Base-by-base conservation (phyloP, 2,888 invertebrate genomes). In the Thera obeliscata region DNA sequence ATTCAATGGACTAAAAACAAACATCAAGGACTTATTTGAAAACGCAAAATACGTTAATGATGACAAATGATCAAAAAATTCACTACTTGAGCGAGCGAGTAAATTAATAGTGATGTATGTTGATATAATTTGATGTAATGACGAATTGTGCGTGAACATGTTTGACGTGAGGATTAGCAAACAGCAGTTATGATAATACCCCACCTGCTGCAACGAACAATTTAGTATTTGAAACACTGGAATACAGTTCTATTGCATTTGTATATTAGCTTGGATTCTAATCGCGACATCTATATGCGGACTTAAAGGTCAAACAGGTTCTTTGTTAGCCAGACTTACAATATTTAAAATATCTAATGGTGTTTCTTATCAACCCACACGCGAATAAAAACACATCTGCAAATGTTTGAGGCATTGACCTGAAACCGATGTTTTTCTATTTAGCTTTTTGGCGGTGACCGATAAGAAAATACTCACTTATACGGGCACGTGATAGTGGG, bases 61-160 rank as follows among this genome's bases (percentile, higher is more conserved):
- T 90, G 90, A 91, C 88, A 88, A 90, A 91, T 88, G 85, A 84
- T 78, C 82, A 80, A 87, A 89, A 87, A 87, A 87, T 81, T 76
- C 78, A 76, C 71, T 83, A 33, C 87, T 89, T 82, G 80, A 80
- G 78, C 80, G 77, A 85, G 86, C 75, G 86, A 82, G 86, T 83
- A 84, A 88, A 90, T 90, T 88, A 88, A 85, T 86, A 81, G 81
- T 79, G 83, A 84, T 81, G 80, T 80, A 81, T 76, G 81, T 85
- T 85, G 81, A 88, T 86, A 70, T 63, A 71, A 70, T 74, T 73
- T 67, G 64, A 72, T 72, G 61, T 63, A 83, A 84, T 88, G 87
- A 89, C 79, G 75, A 82, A 88, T 82, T 78, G 76, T 69, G 80
- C 79, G 81, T 75, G 76, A 81, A 78, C 80, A 74, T 81, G 83